These are phyloP conservation scores for Sarcophilus harrisii DNA, from an alignment of 2,797 vertebrate species.

Conservation along the genomic window DNA sequence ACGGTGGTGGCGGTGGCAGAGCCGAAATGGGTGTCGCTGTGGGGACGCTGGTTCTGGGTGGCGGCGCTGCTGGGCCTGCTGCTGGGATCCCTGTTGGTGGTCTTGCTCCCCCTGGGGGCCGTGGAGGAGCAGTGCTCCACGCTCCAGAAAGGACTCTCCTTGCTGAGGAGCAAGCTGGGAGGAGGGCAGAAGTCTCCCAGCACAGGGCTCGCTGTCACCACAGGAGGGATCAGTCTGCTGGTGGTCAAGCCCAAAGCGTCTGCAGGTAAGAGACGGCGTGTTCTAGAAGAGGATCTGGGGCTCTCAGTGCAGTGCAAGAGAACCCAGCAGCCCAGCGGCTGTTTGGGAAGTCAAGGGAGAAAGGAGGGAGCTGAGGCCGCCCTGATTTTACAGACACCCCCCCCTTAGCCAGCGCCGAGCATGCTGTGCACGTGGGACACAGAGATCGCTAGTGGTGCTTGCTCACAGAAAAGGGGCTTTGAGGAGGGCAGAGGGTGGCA, in stretches of 20 bases:
- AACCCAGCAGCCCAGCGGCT: too few relatives aligned
- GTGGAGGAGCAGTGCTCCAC: constrained; percentile 89
- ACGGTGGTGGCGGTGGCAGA: constrained; percentile 78
- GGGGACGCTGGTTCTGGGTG: constrained; percentile 88
- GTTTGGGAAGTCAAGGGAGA: too few relatives aligned
- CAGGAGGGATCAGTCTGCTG: constrained; percentile 88
- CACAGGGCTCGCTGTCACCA: constrained; percentile 92
- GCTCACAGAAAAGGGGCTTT: too few relatives aligned
- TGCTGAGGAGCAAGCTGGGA: constrained; percentile 88
- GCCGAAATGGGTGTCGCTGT: constrained; percentile 79
- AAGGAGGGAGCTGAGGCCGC: too few relatives aligned
- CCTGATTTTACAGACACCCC: too few relatives aligned
- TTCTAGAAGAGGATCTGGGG: too few relatives aligned
- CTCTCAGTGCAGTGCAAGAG: too few relatives aligned
- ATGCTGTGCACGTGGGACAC: too few relatives aligned
- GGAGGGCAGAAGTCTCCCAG: constrained; percentile 79
- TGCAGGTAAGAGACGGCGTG: constrained; percentile 86
- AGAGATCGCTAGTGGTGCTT: background rate
- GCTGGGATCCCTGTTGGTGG: constrained; percentile 88
- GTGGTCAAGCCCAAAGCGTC: constrained; percentile 88
- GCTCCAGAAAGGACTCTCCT: constrained; percentile 86
- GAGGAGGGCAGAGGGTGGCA: background rate
- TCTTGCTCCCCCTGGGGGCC: constrained; percentile 89
- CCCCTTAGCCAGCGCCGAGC: too few relatives aligned
- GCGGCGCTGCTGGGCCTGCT: constrained; percentile 87